phyloP scores from a whole-genome alignment of 2,113 vertebrate genomes.

The Taxidea taxus region DNA sequence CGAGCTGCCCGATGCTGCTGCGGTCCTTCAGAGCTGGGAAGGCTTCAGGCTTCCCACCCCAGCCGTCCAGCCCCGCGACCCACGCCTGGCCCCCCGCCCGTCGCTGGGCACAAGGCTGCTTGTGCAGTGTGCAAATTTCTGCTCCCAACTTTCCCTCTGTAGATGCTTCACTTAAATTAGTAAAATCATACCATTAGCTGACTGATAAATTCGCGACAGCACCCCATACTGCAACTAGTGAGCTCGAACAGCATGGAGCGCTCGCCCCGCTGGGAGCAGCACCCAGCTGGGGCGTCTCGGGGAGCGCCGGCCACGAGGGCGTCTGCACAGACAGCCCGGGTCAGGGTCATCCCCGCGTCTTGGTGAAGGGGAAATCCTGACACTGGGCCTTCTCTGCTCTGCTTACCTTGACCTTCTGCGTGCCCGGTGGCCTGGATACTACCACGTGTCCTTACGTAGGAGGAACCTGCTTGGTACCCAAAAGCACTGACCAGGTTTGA shows the following conservation, averaged over 20 bases:
- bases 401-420: neutral
- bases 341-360: no score
- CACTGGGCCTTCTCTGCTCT: neutral
- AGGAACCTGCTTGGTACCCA: neutral
- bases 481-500: neutral
- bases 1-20: neutral
- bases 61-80: neutral
- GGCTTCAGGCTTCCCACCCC: neutral
- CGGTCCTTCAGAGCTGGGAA: neutral
- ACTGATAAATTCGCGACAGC: neutral
- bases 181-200: neutral
- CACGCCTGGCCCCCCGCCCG: fast-evolving
- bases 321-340: neutral
- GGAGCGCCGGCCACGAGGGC: neutral
- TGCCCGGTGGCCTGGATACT: neutral
- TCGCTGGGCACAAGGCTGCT: neutral
- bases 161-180: neutral
- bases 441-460: neutral
- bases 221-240: neutral
- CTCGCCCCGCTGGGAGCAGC: neutral
- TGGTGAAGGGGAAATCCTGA: neutral
- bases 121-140: neutral
- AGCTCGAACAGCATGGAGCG: neutral
- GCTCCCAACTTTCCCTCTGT: neutral
- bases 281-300: neutral